phyloP scores from a whole-genome alignment of 1,140 invertebrate genomes.

The Drosophila insularis region DNA sequence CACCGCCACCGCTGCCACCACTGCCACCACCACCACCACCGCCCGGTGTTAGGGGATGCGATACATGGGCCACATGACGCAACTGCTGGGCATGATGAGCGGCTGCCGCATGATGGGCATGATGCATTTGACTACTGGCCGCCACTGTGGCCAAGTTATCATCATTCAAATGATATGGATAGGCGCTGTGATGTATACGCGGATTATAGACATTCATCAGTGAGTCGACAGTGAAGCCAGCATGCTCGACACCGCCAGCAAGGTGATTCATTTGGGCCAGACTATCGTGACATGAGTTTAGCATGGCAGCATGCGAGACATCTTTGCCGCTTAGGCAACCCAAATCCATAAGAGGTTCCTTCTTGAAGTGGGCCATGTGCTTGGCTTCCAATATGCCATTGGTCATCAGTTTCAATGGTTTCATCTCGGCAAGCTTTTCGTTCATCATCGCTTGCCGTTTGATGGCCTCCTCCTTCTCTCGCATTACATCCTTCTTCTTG shows the following conservation, averaged over 20 bases:
- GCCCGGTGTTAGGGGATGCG: constrained; percentile 72
- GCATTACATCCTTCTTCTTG: constrained; percentile 96
- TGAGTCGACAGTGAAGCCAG: constrained; percentile 81
- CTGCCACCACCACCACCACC: constrained; percentile 50
- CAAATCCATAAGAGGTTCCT: constrained; percentile 76
- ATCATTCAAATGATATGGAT: constrained; percentile 81
- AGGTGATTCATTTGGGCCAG: constrained; percentile 82
- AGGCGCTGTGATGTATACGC: constrained; percentile 80
- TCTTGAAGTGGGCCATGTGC: constrained; percentile 79
- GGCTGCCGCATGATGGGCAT: constrained; percentile 72
- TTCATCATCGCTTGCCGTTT: constrained; percentile 86
- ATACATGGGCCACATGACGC: constrained; percentile 67
- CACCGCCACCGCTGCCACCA: constrained; percentile 45
- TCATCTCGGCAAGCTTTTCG: constrained; percentile 81
- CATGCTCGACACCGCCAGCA: constrained; percentile 71
- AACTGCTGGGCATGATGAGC: constrained; percentile 76
- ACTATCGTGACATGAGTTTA: constrained; percentile 82
- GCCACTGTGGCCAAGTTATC: constrained; percentile 74
- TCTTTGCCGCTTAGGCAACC: constrained; percentile 78
- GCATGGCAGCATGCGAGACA: constrained; percentile 71
- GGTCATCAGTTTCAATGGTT: constrained; percentile 81
- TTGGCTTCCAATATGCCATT: constrained; percentile 79
- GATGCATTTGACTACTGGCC: constrained; percentile 72
- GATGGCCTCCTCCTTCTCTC: constrained; percentile 93
- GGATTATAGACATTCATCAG: constrained; percentile 82